Evolutionary conservation across 2,113 vertebrate genomes (phyloP).

Genomic region (Aythya baeri): DNA sequence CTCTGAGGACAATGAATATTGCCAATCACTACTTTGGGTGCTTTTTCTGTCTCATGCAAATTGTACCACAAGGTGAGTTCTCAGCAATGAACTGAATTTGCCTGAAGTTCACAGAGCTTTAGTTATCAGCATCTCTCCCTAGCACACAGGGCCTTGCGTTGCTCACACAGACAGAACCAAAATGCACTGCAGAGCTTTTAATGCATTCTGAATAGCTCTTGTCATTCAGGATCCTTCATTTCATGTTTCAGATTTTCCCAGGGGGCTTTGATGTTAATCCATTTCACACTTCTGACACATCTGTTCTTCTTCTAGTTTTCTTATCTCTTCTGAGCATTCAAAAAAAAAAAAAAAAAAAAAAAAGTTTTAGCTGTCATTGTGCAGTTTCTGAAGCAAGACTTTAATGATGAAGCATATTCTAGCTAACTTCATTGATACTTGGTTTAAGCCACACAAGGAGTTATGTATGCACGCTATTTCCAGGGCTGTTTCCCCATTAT

Average conservation of each 20-base stretch:
- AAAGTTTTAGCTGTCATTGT: slow-evolving; percentile 71
- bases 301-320: slow-evolving; percentile 79
- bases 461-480: not conserved
- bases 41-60: slow-evolving; percentile 36
- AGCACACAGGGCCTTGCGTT: slow-evolving; percentile 44
- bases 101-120: slow-evolving; percentile 69
- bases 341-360: slow-evolving; percentile 48
- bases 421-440: slow-evolving; percentile 46
- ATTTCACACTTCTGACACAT: slow-evolving; percentile 83
- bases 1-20: not conserved
- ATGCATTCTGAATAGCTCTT: slow-evolving; percentile 80
- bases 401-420: slow-evolving; percentile 69
- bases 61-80: slow-evolving; percentile 52
- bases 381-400: slow-evolving; percentile 66
- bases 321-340: slow-evolving; percentile 80
- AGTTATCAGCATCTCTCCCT: slow-evolving; percentile 60
- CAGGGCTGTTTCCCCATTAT: not conserved
- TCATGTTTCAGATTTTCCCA: slow-evolving; percentile 81
- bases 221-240: slow-evolving; percentile 82
- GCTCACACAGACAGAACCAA: slow-evolving; percentile 69
- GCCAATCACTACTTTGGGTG: not conserved
- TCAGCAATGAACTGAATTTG: slow-evolving; percentile 51
- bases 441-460: slow-evolving; percentile 30
- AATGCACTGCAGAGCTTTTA: slow-evolving; percentile 76
- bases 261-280: slow-evolving; percentile 84